A percentile compares a stretch with the other conserved stretches of the same genome.
phyloP scores from a whole-genome alignment of 1,140 invertebrate genomes.

The Megalopta genalis region DNA sequence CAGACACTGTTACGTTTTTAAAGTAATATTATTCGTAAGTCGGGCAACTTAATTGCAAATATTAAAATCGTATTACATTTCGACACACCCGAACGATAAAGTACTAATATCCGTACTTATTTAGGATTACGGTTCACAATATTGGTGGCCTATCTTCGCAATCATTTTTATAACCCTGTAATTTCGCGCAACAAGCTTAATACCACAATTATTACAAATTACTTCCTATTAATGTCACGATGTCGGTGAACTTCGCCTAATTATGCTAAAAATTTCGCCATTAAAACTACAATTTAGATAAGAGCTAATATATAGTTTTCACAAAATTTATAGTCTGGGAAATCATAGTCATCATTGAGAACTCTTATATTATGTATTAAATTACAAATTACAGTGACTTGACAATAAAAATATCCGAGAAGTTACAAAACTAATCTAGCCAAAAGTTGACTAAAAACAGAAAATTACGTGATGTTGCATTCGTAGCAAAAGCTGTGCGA shows the following conservation, averaged over 20 bases:
- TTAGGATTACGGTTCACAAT: background rate
- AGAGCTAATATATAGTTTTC: background rate
- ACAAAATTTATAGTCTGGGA: background rate
- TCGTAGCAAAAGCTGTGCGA: too few relatives aligned
- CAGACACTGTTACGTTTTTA: too few relatives aligned
- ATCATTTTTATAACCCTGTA: background rate
- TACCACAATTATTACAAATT: background rate
- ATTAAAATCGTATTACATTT: too few relatives aligned
- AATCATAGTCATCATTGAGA: background rate
- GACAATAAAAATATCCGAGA: background rate
- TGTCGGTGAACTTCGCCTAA: background rate
- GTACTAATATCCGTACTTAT: background rate
- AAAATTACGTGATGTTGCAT: too few relatives aligned
- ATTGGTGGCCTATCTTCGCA: background rate
- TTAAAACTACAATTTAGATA: background rate
- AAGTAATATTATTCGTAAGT: too few relatives aligned
- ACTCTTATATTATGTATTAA: background rate
- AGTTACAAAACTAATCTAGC: too few relatives aligned
- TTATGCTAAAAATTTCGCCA: background rate
- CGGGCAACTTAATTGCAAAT: too few relatives aligned
- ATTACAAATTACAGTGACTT: background rate
- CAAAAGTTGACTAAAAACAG: too few relatives aligned
- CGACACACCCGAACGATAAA: too few relatives aligned
- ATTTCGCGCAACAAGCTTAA: background rate
- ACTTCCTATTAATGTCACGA: background rate